Percentiles rank a stretch among this genome's conserved stretches.
Evolutionary conservation across 2,797 vertebrate species (phyloP).

Genomic region (Tenualosa thibaudeaui): DNA sequence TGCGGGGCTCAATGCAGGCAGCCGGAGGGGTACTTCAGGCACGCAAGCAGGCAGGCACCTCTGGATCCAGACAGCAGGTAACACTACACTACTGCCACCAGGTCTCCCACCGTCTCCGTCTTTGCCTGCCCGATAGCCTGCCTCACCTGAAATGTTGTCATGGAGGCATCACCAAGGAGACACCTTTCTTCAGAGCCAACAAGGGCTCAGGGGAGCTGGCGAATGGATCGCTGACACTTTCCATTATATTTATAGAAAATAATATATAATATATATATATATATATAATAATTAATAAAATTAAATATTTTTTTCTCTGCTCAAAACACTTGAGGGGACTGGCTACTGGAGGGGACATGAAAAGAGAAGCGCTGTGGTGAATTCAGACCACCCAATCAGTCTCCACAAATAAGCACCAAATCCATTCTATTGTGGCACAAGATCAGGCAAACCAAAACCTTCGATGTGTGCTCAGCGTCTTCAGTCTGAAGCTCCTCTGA

Average conservation of each 20-base stretch:
- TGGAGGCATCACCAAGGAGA: conserved; percentile 49
- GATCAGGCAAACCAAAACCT: neutral
- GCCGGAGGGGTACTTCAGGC: conserved; percentile 1
- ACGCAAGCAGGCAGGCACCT: conserved; percentile 30
- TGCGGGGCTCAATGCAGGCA: neutral
- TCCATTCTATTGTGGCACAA: neutral
- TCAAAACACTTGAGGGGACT: neutral
- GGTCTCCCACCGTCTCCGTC: neutral
- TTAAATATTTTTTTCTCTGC: neutral
- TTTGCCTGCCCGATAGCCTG: neutral
- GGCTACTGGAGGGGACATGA: neutral
- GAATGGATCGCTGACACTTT: neutral
- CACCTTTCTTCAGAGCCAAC: conserved; percentile 25
- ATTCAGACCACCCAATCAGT: conserved; percentile 5
- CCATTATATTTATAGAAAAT: neutral
- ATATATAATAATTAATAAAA: neutral
- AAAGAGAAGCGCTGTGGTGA: neutral
- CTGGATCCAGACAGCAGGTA: conserved; percentile 26
- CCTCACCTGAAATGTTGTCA: conserved; percentile 49
- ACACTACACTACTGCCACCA: conserved; percentile 23
- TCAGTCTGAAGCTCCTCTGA: neutral
- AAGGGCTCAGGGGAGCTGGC: conserved; percentile 34
- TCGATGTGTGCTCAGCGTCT: neutral
- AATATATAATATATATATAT: neutral
- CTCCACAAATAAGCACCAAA: neutral